Conservation (phyloP, 2,888 invertebrate genomes). For the Cybosia mesomella region DNA sequence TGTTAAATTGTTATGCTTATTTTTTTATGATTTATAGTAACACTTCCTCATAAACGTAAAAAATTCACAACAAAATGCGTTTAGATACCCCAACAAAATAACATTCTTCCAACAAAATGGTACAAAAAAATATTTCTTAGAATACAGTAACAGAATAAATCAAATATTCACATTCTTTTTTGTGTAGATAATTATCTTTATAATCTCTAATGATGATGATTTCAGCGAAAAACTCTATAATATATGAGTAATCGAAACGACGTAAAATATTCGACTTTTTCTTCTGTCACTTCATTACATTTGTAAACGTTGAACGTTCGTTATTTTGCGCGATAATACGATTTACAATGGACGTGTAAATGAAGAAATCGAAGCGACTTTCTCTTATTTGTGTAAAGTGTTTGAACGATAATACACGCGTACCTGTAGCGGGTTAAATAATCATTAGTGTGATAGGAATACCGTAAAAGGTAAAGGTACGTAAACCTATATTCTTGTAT, state of each 20-base stretch:
- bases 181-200: neutral
- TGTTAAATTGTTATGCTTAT: too few species aligned
- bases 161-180: too few species aligned
- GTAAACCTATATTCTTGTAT: conserved; percentile 55
- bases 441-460: conserved; percentile 32
- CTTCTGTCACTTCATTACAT: conserved; percentile 43
- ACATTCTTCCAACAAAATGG: neutral
- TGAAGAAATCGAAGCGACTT: conserved; percentile 57
- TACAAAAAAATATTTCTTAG: neutral
- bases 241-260: conserved; percentile 31
- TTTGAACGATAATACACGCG: conserved; percentile 35
- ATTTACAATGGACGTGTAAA: conserved; percentile 69
- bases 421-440: conserved; percentile 32
- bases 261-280: conserved; percentile 35
- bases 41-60: neutral
- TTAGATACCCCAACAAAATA: neutral
- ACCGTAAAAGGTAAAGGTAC: conserved; percentile 59
- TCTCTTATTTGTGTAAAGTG: conserved; percentile 59
- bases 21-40: neutral
- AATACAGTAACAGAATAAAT: neutral
- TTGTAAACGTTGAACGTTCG: conserved; percentile 50
- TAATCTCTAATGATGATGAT: neutral
- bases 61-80: conserved; percentile 10
- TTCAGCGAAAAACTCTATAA: neutral
- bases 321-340: conserved; percentile 67